A percentile compares a stretch with the other conserved stretches of the same genome.
Conservation (phyloP, 2,113 vertebrate genomes). For the Erinaceus europaeus region DNA sequence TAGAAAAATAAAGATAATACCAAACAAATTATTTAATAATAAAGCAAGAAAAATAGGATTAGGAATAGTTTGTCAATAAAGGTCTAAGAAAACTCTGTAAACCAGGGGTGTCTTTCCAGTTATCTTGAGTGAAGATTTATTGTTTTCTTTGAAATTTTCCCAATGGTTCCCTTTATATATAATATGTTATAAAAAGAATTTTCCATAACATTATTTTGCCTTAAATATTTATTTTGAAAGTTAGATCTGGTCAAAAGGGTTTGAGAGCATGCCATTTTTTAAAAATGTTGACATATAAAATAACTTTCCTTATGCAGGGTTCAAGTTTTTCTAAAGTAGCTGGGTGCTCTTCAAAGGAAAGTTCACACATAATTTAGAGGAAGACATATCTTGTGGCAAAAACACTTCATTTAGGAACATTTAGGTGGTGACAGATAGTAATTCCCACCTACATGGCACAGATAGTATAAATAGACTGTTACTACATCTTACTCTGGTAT, state of each 20-base stretch:
- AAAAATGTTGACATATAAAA: conserved; percentile 1
- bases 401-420: conserved; percentile 8
- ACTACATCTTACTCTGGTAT: not conserved
- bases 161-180: no score
- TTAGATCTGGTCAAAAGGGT: not conserved
- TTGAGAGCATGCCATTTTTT: not conserved
- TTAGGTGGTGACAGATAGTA: not conserved
- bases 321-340: conserved; percentile 22
- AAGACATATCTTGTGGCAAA: not conserved
- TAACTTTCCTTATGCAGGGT: not conserved
- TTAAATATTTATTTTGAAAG: not conserved
- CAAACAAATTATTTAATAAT: no score
- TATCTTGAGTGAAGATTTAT: not conserved
- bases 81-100: not conserved
- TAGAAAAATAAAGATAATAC: no score
- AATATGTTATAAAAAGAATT: no score
- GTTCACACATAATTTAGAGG: not conserved
- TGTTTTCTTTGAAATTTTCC: not conserved
- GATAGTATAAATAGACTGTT: not conserved
- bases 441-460: not conserved
- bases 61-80: not conserved
- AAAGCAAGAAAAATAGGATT: not conserved
- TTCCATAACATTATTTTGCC: no score
- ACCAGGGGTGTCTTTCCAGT: not conserved
- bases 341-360: conserved; percentile 3